Percentiles rank a stretch among this genome's conserved stretches.
These are phyloP conservation scores for Ichneumoninae sp. DNA, from an alignment of 2,888 invertebrate species.

Conservation along the genomic window DNA sequence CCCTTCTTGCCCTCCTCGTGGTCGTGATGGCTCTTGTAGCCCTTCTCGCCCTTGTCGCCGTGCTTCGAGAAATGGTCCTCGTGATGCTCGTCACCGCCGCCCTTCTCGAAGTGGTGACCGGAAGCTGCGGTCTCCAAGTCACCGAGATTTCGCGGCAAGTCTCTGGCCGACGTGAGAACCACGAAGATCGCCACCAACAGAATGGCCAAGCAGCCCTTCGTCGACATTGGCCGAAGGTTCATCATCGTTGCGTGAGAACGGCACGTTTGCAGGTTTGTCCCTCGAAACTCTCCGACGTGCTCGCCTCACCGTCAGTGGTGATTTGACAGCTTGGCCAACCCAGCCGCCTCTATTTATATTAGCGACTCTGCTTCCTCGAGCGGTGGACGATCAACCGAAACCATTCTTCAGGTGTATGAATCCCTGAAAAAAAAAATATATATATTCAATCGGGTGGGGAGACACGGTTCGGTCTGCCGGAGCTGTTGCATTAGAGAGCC, in stretches of 20 bases:
- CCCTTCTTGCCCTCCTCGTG: constrained; percentile 90
- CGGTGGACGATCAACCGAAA: constrained; percentile 31
- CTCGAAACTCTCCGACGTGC: constrained; percentile 24
- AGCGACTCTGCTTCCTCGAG: constrained; percentile 12
- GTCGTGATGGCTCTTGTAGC: constrained; percentile 89
- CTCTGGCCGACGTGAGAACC: constrained; percentile 78
- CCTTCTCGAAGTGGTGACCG: constrained; percentile 86
- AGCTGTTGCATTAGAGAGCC: constrained; percentile 72
- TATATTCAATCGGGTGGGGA: constrained; percentile 50
- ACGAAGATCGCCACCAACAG: constrained; percentile 49
- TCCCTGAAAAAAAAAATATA: constrained; percentile 37
- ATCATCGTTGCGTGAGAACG: constrained; percentile 50
- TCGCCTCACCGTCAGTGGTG: constrained; percentile 41
- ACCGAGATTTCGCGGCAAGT: constrained; percentile 85
- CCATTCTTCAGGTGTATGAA: constrained; percentile 27
- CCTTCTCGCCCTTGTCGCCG: constrained; percentile 90
- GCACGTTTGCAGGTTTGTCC: constrained; percentile 20
- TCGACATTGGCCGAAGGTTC: constrained; percentile 34
- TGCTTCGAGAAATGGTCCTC: constrained; percentile 88
- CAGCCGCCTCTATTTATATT: constrained; percentile 61
- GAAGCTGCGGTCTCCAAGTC: constrained; percentile 86
- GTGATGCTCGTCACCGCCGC: constrained; percentile 89
- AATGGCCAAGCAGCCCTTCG: constrained; percentile 51
- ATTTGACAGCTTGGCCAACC: constrained; percentile 50
- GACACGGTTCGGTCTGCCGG: constrained; percentile 65